Percentiles rank a stretch among this genome's conserved stretches.
These are phyloP conservation scores for Calycopis cecrops DNA, from an alignment of 1,140 invertebrate species.

Conservation along the genomic window DNA sequence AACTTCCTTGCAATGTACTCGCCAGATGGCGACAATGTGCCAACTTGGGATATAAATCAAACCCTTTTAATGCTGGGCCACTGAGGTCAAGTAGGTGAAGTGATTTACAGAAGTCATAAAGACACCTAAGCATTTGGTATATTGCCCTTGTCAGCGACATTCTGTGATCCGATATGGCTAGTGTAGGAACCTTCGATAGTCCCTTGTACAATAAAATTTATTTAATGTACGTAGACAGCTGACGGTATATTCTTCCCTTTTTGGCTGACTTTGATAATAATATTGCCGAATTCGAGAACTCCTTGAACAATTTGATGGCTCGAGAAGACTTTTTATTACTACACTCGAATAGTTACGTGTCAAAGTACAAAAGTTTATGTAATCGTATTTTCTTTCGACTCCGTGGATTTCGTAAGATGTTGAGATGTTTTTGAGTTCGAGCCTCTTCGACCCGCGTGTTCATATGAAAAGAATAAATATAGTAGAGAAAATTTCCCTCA, in stretches of 20 bases:
- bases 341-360: too few relatives aligned
- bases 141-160: not conserved
- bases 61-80: constrained; percentile 7
- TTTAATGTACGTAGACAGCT: constrained; percentile 5
- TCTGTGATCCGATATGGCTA: not conserved
- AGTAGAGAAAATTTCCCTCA: too few relatives aligned
- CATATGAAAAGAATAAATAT: too few relatives aligned
- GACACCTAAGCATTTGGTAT: constrained; percentile 4
- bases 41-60: constrained; percentile 9
- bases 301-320: not conserved
- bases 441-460: too few relatives aligned
- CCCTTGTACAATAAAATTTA: constrained; percentile 7
- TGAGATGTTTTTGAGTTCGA: too few relatives aligned
- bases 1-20: constrained; percentile 2
- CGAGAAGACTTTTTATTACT: too few relatives aligned
- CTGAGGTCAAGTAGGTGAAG: constrained; percentile 3
- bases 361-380: not conserved
- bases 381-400: too few relatives aligned
- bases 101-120: constrained; percentile 11
- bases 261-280: not conserved
- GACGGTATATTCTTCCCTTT: not conserved
- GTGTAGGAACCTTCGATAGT: not conserved
- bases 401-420: too few relatives aligned
- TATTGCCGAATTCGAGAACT: too few relatives aligned
- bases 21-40: constrained; percentile 9